phyloP scores from a whole-genome alignment of 2,888 invertebrate species.

The Tholera decimalis region DNA sequence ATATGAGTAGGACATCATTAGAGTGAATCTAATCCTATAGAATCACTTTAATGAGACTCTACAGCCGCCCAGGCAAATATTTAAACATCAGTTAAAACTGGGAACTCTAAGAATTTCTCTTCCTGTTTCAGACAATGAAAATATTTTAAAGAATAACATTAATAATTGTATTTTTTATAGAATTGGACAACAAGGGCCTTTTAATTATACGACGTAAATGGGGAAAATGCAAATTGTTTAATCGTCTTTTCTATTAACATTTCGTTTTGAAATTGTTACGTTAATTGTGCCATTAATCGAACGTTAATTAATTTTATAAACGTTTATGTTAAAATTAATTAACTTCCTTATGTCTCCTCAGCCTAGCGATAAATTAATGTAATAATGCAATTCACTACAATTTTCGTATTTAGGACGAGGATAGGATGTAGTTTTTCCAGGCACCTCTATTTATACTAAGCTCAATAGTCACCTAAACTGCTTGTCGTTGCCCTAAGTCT shows the following conservation, averaged over 20 bases:
- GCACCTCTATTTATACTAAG: not conserved
- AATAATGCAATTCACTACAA: too few species aligned
- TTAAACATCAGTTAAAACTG: too few species aligned
- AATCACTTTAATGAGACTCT: too few species aligned
- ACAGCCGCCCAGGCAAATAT: too few species aligned
- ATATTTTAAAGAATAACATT: not conserved
- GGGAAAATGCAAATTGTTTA: constrained; percentile 23
- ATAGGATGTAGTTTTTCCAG: not conserved
- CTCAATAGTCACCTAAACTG: not conserved
- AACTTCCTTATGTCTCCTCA: not conserved
- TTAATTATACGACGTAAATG: constrained; percentile 13
- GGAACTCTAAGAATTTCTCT: not conserved
- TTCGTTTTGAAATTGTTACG: constrained; percentile 8
- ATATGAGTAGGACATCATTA: too few species aligned
- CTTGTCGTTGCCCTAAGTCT: too few species aligned
- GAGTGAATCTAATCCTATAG: too few species aligned
- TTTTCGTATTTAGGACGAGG: too few species aligned
- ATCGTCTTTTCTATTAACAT: constrained; percentile 23
- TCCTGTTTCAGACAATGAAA: not conserved
- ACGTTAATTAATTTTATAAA: constrained; percentile 11
- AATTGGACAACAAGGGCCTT: too few species aligned
- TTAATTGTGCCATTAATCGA: constrained; percentile 7
- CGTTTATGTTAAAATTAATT: constrained; percentile 14
- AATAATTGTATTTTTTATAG: too few species aligned
- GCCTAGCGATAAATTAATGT: not conserved